Evolutionary conservation across 35 echinoderm and acorn worm species (phyloP), one percentile per base, ranked within the genome.

Genomic region (Nesometra sesokonis): DNA sequence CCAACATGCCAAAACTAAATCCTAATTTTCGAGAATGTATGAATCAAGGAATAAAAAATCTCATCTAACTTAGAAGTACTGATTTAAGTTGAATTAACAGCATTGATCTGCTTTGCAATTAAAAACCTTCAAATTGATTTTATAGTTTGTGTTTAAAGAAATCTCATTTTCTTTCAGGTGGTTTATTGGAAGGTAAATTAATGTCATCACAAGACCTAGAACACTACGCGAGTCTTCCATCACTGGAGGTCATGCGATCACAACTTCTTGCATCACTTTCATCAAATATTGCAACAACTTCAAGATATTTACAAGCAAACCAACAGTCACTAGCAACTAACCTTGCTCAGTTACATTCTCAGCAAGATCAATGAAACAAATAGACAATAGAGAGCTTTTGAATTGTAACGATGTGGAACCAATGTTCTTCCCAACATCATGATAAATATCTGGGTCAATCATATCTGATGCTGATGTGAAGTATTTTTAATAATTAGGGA

Each of bases 131-230:
- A 67, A 3, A 17, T 67, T 67, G 52, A 9, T 13, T 2, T 11
- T 13, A 2, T 67, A 13, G 21, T 13, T 2, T 27, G 23, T 67
- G 52, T 67, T 15, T 67, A 27, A 17, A 13, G 52, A 11, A 2
- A 27, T 9, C 29, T 43, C 83, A 46, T 87, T 79, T 0, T 3
- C 30, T 67, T 84, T 32, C 84, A 97, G 94, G 94, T 32, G 94
- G 94, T 80, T 46, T 86, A 47, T 89, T 97, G 13, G 89, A 91
- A 35, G 87, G 93, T 52, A 57, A 83, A 29, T 82, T 97, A 29
- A 93, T 97, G 91, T 97, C 94, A 30, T 43, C 87, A 9, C 43
- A 88, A 67, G 88, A 93, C 30, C 91, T 97, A 91, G 35, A 76
- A 0, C 82, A 97, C 29, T 97, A 79, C 77, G 81, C 91, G 27